phyloP scores from a whole-genome alignment of 2,888 invertebrate species.

The Dyspetes luteomarginatus region DNA sequence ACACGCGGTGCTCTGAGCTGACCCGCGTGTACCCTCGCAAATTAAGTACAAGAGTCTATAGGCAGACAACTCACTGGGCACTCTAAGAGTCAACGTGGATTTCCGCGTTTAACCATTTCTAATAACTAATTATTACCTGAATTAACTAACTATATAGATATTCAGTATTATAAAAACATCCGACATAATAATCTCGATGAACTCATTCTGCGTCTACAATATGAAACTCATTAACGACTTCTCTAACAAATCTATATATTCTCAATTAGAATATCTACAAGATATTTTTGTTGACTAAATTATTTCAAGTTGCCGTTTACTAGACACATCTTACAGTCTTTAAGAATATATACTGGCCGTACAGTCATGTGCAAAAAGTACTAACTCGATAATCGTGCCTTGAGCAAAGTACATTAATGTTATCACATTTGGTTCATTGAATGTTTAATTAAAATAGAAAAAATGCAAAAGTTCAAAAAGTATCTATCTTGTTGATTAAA shows the following conservation, averaged over 20 bases:
- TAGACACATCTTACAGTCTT: too few species aligned
- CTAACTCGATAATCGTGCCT: too few species aligned
- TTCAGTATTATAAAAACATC: background rate
- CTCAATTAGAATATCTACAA: background rate
- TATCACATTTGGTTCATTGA: too few species aligned
- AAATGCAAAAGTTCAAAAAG: too few species aligned
- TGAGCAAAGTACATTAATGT: too few species aligned
- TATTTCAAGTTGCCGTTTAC: too few species aligned
- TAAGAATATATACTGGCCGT: too few species aligned
- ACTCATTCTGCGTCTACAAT: constrained; percentile 9
- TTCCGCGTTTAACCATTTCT: constrained; percentile 47
- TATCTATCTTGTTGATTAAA: too few species aligned
- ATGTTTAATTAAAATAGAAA: too few species aligned
- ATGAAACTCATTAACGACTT: constrained; percentile 7
- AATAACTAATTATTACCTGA: constrained; percentile 15
- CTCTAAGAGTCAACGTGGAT: constrained; percentile 6
- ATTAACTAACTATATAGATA: constrained; percentile 10
- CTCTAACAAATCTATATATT: background rate
- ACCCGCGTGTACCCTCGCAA: constrained; percentile 46
- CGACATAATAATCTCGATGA: constrained; percentile 44
- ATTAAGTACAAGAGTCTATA: constrained; percentile 51
- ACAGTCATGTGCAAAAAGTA: too few species aligned
- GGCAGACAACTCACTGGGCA: constrained; percentile 35
- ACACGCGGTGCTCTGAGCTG: constrained; percentile 43
- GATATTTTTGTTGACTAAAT: too few species aligned